These are phyloP conservation scores for Xestobium rufovillosum DNA, from an alignment of 2,888 invertebrate species.

Conservation along the genomic window DNA sequence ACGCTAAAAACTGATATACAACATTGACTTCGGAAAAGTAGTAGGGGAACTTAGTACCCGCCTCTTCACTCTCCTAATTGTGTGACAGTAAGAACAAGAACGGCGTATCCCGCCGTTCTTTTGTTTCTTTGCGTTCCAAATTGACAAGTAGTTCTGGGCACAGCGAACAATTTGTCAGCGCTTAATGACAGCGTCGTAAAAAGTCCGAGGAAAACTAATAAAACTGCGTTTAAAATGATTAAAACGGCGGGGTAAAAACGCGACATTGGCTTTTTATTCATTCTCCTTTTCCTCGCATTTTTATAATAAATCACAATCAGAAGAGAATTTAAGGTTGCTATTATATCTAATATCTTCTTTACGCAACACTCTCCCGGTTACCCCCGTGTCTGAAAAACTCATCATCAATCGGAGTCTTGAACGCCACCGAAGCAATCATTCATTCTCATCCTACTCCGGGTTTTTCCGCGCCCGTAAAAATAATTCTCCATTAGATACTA, in stretches of 20 bases:
- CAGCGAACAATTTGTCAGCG: no score
- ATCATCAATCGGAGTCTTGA: conserved; percentile 19
- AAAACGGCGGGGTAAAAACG: no score
- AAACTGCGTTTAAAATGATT: no score
- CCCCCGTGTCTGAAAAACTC: conserved; percentile 21
- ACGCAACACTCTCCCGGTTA: conserved; percentile 20
- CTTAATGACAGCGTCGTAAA: no score
- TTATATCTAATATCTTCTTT: conserved; percentile 26
- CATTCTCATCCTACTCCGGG: conserved; percentile 18
- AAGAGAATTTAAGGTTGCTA: conserved; percentile 25
- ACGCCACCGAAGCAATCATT: conserved; percentile 17
- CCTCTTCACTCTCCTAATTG: background rate
- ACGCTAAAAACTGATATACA: conserved; percentile 9
- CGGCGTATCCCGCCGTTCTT: no score
- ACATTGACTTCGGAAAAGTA: no score
- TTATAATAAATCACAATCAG: conserved; percentile 26
- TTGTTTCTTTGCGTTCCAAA: no score
- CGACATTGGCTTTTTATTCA: no score
- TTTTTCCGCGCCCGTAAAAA: conserved; percentile 28
- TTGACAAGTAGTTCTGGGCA: no score
- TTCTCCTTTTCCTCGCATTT: no score
- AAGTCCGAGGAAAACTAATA: no score
- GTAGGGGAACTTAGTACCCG: background rate
- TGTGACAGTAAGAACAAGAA: no score
- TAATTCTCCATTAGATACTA: conserved; percentile 33